Evolutionary conservation across 2,888 invertebrate genomes (phyloP), one percentile per base, ranked within the genome.

Genomic region (Zhuqinia jingwanae): DNA sequence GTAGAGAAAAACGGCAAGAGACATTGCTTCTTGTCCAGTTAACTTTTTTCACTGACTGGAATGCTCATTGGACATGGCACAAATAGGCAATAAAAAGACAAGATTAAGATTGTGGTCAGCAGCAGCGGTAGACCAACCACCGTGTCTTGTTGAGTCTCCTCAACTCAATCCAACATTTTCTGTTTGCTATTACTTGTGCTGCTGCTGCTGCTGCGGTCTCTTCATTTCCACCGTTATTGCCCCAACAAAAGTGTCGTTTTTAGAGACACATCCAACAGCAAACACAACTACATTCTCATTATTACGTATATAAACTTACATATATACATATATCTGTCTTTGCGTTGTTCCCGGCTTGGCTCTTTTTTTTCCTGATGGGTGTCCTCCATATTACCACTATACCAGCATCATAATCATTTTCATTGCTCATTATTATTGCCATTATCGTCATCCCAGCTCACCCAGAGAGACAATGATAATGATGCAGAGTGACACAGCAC

Each of bases 351-450:
- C 53, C 17, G 36, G 17, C 47, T 75, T 30, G 30, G 53, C 36
- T 20, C 13, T 36, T 20, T 20, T 47, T 63, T 79, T 79, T 79
- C 81, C 58, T 83, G 76, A 76, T 83, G 83, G 83, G 83, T 83
- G 83, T 83, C 76, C 83, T 50, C 83, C 83, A 76, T 83, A 70
- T n/a, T 20, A 68, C 17, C 53, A 53, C 30, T n/a, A 36, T 2
- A 53, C 68, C 36, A 60, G 13, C 60, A 20, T 13, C 70, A 70
- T 15, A 45, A 47, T 42, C 30, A 73, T 53, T 75, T 75, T 53
- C 75, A 53, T 56, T 75, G 75, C 75, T 75, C 75, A 56, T 75
- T 27, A 75, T 75, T 36, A 36, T 36, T 30, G 1, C 30, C 53
- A 30, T 75, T 20, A 27, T 30, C 53, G 1, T 30, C 50, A 50